phyloP scores from a whole-genome alignment of 2,888 invertebrate species.

The Tanypteryx hageni region DNA sequence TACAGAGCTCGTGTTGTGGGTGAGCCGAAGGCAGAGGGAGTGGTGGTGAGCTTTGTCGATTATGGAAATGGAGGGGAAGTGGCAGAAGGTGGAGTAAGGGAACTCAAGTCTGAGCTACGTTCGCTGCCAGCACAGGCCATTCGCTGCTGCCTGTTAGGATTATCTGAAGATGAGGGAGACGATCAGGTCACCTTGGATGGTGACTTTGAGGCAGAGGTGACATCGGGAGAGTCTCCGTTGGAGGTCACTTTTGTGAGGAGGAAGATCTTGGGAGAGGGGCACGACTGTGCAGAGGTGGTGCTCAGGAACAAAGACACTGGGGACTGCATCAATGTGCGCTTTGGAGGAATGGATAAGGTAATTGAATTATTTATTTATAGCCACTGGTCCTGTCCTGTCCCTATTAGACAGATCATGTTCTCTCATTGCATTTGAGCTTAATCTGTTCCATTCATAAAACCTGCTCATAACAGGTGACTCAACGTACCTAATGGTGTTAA shows the following conservation, averaged over 20 bases:
- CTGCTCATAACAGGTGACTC: too few species aligned
- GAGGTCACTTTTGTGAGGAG: constrained; percentile 7
- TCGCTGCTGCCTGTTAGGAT: constrained; percentile 14
- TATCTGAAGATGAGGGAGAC: background rate
- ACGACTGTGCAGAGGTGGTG: background rate
- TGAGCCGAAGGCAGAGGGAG: constrained; percentile 73
- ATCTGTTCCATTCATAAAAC: too few species aligned
- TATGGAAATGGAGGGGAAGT: constrained; percentile 82
- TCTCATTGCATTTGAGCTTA: too few species aligned
- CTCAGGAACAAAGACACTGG: constrained; percentile 15
- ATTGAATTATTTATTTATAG: too few species aligned
- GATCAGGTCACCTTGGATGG: background rate
- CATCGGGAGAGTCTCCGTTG: background rate
- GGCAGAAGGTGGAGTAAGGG: constrained; percentile 71
- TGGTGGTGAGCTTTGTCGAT: constrained; percentile 83
- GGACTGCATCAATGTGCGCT: constrained; percentile 19
- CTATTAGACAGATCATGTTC: too few species aligned
- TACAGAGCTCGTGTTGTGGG: constrained; percentile 82
- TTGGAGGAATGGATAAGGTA: constrained; percentile 38
- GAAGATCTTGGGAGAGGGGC: background rate
- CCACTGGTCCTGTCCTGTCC: too few species aligned
- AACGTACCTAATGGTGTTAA: too few species aligned
- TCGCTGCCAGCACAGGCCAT: constrained; percentile 31
- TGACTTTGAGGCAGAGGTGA: constrained; percentile 5
- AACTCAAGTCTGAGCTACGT: background rate